Evolutionary conservation across 1,140 invertebrate species (phyloP), one percentile per base, ranked within the genome.

Genomic region (Pachyrhynchus sulphureomaculatus): DNA sequence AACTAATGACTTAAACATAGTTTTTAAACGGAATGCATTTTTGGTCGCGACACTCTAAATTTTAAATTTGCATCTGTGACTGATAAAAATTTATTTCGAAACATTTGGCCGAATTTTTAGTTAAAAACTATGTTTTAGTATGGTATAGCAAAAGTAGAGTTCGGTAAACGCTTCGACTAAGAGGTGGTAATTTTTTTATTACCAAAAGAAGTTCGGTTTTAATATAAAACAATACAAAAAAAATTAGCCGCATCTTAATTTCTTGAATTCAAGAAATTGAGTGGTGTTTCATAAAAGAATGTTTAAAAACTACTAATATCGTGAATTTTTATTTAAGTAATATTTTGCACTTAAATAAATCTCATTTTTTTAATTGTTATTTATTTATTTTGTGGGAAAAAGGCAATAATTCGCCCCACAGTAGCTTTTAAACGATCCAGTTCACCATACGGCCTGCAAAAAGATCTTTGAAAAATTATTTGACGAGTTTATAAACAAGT

Each of bases 191-290:
- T 33, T 5, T n/a, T 10, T 8, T 17, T 26, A 52, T 61, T 49
- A 61, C 58, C 58, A 9, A 61, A 24, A 59, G 18, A 34, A 34
- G 5, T 44, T 47, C 51, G 59, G 59, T 62, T 62, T 62, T 62
- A 62, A 62, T 62, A 49, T 62, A 62, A 62, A 62, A 62, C 59
- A 62, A 42, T 17, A 57, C 13, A 24, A 17, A 33, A 18, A 17
- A 33, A 18, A 32, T 42, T 9, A 45, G 42, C 17, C 1, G 15
- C 0, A 1, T 36, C n/a, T n/a, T n/a, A n/a, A 59, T 59, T 51
- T 33, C 57, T 51, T 52, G 47, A 51, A 21, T 23, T 23, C 44
- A 48, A 59, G 34, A 59, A 42, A 42, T 59, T 37, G 47, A n/a
- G 12, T 5, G 23, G 32, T 10, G 33, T 49, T 29, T 2, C 17